phyloP scores from a whole-genome alignment of 1,140 invertebrate genomes.

The Elymnias hypermnestra region DNA sequence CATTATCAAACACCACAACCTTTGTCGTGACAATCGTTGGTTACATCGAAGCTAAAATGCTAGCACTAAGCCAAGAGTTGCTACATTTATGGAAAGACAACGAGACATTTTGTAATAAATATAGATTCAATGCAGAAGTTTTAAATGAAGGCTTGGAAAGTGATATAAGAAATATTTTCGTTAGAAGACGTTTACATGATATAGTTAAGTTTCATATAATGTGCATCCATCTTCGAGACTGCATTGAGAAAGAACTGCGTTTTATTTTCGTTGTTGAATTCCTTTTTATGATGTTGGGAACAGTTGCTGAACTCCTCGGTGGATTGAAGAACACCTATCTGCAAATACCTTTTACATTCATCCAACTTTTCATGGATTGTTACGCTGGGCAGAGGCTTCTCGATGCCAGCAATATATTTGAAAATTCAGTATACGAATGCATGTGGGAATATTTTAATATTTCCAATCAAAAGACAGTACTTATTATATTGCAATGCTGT shows the following conservation, averaged over 20 bases:
- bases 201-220: constrained; percentile 30
- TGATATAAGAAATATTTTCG: constrained; percentile 23
- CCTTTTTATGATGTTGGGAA: constrained; percentile 18
- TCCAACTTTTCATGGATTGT: constrained; percentile 39
- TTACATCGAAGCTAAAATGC: constrained; percentile 37
- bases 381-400: constrained; percentile 42
- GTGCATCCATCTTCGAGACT: constrained; percentile 23
- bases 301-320: constrained; percentile 43
- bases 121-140: constrained; percentile 5
- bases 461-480: constrained; percentile 32
- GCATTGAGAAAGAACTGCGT: constrained; percentile 24
- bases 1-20: constrained; percentile 19
- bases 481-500: constrained; percentile 35
- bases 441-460: constrained; percentile 45
- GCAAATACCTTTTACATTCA: constrained; percentile 36
- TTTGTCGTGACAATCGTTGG: constrained; percentile 31
- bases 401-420: constrained; percentile 33
- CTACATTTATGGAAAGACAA: constrained; percentile 28
- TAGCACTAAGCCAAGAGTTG: constrained; percentile 32
- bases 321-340: constrained; percentile 44
- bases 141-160: neutral
- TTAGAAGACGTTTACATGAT: constrained; percentile 21
- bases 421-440: constrained; percentile 31
- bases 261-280: constrained; percentile 31
- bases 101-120: neutral